Percentiles rank a stretch among this genome's conserved stretches.
phyloP scores from a whole-genome alignment of 2,113 vertebrate genomes.

The Varanus komodoensis region DNA sequence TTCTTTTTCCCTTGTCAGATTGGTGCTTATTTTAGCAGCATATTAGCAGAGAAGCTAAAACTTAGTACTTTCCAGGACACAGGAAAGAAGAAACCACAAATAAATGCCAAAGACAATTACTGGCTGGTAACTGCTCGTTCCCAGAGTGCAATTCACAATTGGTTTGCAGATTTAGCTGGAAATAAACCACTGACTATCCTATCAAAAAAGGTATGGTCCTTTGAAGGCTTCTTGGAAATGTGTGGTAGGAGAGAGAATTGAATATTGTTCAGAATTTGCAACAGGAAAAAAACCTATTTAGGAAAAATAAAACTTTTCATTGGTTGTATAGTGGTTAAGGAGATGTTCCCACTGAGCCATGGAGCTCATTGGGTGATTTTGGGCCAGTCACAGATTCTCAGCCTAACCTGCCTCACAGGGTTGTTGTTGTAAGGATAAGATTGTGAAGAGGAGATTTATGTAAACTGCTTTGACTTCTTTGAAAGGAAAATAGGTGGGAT shows the following conservation, averaged over 20 bases:
- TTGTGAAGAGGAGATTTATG: no score
- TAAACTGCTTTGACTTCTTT: no score
- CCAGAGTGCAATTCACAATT: slow-evolving; percentile 82
- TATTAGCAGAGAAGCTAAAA: slow-evolving; percentile 82
- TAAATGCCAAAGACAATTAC: slow-evolving; percentile 84
- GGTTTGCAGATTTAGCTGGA: slow-evolving; percentile 83
- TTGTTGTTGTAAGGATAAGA: no score
- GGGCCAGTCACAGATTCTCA: no score
- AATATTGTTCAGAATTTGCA: background rate
- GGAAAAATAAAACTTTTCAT: background rate
- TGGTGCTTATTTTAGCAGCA: slow-evolving; percentile 84
- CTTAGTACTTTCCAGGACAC: slow-evolving; percentile 85
- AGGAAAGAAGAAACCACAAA: slow-evolving; percentile 83
- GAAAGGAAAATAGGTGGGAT: no score
- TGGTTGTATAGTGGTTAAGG: no score
- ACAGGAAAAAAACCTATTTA: background rate
- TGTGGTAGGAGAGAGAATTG: background rate
- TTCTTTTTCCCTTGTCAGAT: slow-evolving; percentile 66
- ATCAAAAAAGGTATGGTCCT: slow-evolving; percentile 79
- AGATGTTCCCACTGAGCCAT: no score
- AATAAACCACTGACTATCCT: slow-evolving; percentile 80
- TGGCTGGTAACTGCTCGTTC: slow-evolving; percentile 84
- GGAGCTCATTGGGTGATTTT: no score
- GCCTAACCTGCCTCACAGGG: no score
- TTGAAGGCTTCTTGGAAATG: background rate